These are phyloP conservation scores for Morus bassanus DNA, from an alignment of 2,797 vertebrate species.

Conservation along the genomic window DNA sequence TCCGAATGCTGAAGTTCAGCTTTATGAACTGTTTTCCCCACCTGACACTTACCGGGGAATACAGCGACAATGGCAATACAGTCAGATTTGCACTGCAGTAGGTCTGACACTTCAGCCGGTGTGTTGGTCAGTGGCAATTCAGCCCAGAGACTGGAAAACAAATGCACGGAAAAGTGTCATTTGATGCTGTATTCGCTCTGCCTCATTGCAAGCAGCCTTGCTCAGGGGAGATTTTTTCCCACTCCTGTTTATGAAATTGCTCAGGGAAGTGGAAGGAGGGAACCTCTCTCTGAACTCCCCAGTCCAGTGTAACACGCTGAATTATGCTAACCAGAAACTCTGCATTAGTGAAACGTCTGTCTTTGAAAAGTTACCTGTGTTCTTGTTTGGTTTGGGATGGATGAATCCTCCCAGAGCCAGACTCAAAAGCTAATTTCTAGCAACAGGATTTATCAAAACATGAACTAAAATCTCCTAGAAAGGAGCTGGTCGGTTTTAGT, in stretches of 20 bases:
- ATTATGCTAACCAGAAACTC: neutral
- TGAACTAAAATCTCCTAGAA: neutral
- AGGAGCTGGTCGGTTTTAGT: neutral
- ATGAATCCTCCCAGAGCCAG: neutral
- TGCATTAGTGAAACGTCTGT: accelerated
- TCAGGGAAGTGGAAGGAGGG: neutral
- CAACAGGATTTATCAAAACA: neutral
- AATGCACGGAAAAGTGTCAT: accelerated
- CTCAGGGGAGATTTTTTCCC: neutral
- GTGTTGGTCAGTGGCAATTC: neutral
- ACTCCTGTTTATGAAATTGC: neutral
- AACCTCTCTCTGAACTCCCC: neutral
- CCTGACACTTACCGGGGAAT: neutral
- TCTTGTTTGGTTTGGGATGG: neutral
- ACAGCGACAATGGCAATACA: accelerated
- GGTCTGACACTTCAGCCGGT: neutral
- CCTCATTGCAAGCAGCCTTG: neutral
- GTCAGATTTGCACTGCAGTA: neutral
- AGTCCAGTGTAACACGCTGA: accelerated
- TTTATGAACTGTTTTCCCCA: neutral
- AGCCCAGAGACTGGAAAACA: neutral
- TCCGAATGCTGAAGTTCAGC: neutral
- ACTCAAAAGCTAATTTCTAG: neutral
- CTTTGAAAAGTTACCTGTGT: neutral
- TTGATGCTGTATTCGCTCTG: neutral